Evolutionary conservation across 2,888 invertebrate species (phyloP).

Genomic region (Conistra vaccinii): DNA sequence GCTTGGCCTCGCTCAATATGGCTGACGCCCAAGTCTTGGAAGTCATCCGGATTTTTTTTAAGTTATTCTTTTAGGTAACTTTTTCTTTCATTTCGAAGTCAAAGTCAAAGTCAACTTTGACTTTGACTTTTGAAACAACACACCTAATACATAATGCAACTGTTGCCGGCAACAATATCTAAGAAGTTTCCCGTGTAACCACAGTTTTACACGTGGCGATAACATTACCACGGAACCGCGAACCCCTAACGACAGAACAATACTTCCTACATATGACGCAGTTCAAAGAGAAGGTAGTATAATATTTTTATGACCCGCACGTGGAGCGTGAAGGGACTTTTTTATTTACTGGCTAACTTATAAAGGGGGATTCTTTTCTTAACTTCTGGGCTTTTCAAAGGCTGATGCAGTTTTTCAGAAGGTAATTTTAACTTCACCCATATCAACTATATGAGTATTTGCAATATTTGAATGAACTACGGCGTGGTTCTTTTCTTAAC

Average conservation of each 20-base stretch:
- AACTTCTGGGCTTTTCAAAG: too few relatives aligned
- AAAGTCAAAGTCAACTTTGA: too few relatives aligned
- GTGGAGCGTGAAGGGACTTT: conserved; percentile 45
- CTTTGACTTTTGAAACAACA: too few relatives aligned
- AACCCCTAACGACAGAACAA: conserved; percentile 49
- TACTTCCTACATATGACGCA: conserved; percentile 33
- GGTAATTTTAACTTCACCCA: too few relatives aligned
- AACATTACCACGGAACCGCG: conserved; percentile 27
- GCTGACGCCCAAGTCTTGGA: background rate
- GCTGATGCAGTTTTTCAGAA: too few relatives aligned
- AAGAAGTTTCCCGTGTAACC: conserved; percentile 11
- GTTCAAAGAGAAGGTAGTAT: conserved; percentile 43
- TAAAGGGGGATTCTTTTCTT: background rate
- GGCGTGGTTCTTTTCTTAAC: background rate
- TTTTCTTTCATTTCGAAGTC: too few relatives aligned
- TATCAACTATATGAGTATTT: too few relatives aligned
- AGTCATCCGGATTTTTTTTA: too few relatives aligned
- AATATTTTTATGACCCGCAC: conserved; percentile 59
- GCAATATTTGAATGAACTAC: too few relatives aligned
- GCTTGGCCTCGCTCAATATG: too few relatives aligned
- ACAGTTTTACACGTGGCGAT: conserved; percentile 5
- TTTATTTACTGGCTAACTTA: conserved; percentile 30
- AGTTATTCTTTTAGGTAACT: too few relatives aligned
- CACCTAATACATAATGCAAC: too few relatives aligned
- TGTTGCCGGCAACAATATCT: background rate